Evolutionary conservation across 2,797 vertebrate genomes (phyloP).

Genomic region (Neosilurus mollespiculum): DNA sequence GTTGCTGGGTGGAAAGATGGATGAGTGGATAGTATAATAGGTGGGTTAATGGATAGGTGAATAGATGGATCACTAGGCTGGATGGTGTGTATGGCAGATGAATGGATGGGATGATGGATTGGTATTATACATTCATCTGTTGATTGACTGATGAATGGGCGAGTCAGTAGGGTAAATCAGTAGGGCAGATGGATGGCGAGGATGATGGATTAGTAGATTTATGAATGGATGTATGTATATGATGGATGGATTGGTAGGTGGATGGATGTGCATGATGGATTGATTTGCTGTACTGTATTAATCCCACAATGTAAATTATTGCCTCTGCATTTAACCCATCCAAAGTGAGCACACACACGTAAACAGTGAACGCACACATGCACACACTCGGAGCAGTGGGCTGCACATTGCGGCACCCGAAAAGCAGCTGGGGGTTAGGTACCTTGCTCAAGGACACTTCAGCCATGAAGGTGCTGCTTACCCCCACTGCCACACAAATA

Average conservation of each 20-base stretch:
- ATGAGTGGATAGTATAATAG: background rate
- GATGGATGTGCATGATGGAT: background rate
- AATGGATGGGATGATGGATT: background rate
- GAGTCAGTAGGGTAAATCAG: background rate
- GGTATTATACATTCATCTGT: no score
- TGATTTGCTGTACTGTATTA: background rate
- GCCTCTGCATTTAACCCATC: no score
- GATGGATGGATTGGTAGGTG: background rate
- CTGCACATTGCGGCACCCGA: no score
- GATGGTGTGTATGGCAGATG: background rate
- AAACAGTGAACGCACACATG: no score
- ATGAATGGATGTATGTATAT: background rate
- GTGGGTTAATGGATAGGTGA: background rate
- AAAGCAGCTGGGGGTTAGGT: no score
- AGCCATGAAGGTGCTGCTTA: no score
- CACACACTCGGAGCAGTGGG: no score
- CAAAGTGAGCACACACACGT: no score
- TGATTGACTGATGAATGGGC: background rate
- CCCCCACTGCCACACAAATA: no score
- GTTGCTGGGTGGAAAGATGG: background rate
- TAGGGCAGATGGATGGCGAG: background rate
- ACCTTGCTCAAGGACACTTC: no score
- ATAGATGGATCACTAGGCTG: background rate
- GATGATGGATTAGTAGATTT: background rate
- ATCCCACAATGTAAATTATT: no score